Conservation (phyloP, 1,140 invertebrate genomes). For the Bombus superbus region DNA sequence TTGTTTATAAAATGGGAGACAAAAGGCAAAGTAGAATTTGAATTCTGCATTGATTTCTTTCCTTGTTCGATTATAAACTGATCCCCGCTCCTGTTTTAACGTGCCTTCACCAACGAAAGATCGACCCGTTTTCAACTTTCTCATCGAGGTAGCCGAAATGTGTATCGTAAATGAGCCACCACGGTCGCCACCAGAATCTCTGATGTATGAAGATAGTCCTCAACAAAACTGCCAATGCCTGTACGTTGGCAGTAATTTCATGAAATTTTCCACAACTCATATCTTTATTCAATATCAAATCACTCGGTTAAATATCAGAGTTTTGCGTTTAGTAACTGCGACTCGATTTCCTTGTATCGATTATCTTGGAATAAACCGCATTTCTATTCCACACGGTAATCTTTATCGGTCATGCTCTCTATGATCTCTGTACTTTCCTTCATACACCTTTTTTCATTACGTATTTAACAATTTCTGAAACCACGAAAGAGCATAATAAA, state of each 20-base stretch:
- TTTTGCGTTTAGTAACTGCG: constrained; percentile 6
- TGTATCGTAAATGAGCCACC: constrained; percentile 35
- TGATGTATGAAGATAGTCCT: constrained; percentile 18
- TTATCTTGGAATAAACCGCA: background rate
- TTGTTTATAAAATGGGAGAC: background rate
- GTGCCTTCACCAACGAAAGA: constrained; percentile 30
- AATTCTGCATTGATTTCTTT: constrained; percentile 38
- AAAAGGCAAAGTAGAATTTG: constrained; percentile 9
- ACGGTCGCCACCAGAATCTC: constrained; percentile 4
- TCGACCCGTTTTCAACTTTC: constrained; percentile 53
- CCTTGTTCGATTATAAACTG: constrained; percentile 34
- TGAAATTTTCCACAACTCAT: constrained; percentile 3
- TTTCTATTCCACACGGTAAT: background rate
- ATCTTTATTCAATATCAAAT: background rate
- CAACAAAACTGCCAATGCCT: background rate
- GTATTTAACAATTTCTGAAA: background rate
- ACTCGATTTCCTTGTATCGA: constrained; percentile 7
- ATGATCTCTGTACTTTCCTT: background rate
- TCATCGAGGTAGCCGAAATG: constrained; percentile 41
- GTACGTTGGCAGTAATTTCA: background rate
- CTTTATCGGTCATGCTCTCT: constrained; percentile 22
- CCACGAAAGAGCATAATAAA: background rate
- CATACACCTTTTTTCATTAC: background rate
- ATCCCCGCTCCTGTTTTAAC: constrained; percentile 10
- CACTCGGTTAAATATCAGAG: background rate